Evolutionary conservation across 2,797 vertebrate species (phyloP).

Genomic region (Smutsia temminckii): DNA sequence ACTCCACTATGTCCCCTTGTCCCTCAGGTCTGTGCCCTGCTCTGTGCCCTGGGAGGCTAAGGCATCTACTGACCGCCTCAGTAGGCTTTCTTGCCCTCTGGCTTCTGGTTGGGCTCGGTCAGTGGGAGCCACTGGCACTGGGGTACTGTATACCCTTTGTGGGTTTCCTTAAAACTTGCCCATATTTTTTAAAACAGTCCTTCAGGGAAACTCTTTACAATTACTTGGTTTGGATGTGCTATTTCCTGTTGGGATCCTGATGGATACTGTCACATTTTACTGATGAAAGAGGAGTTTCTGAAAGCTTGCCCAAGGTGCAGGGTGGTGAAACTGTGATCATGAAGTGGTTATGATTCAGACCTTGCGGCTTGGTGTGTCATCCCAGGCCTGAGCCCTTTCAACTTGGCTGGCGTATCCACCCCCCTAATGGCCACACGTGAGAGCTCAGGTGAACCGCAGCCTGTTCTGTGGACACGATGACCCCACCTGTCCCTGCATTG

Average conservation of each 20-base stretch:
- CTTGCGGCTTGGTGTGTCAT: neutral
- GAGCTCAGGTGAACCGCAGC: slow-evolving; percentile 4
- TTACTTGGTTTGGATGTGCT: neutral
- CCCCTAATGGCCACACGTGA: neutral
- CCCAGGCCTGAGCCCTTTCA: neutral
- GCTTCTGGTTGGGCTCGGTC: neutral
- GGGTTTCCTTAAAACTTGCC: neutral
- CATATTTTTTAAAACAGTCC: neutral
- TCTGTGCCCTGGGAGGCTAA: neutral
- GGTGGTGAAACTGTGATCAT: neutral
- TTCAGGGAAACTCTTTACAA: neutral
- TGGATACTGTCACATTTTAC: neutral
- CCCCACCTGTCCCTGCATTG: neutral
- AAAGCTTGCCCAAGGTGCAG: neutral
- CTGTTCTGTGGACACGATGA: neutral
- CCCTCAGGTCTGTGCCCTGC: neutral
- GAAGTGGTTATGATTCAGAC: neutral
- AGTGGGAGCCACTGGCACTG: neutral
- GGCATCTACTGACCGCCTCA: neutral
- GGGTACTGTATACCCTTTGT: no score
- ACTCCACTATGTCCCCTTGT: neutral
- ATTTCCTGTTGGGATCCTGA: neutral
- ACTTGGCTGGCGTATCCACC: neutral
- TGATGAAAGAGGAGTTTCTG: neutral
- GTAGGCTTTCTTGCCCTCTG: neutral